These are phyloP conservation scores for Pelochelys cantorii DNA, from an alignment of 2,797 vertebrate species.

Conservation along the genomic window DNA sequence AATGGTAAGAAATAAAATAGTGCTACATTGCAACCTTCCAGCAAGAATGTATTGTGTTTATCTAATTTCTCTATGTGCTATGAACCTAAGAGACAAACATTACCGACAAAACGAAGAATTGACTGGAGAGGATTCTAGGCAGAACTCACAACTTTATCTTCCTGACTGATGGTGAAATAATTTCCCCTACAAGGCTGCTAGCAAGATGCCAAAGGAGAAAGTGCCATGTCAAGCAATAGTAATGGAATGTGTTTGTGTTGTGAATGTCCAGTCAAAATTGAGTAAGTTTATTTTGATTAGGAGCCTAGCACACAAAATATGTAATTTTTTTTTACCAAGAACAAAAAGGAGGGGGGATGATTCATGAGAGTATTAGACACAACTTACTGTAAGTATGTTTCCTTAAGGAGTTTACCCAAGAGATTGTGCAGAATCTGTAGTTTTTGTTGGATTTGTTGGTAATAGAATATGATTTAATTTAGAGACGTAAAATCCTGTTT, in stretches of 20 bases:
- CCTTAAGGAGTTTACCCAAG: constrained; percentile 29
- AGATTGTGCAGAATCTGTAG: constrained; percentile 12
- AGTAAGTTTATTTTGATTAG: background rate
- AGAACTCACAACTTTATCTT: background rate
- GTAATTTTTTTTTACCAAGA: background rate
- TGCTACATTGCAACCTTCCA: background rate
- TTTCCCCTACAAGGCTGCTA: background rate
- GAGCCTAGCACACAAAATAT: background rate
- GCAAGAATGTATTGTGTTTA: background rate
- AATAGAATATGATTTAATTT: constrained; percentile 8
- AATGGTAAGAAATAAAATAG: background rate
- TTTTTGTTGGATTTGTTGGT: constrained; percentile 13
- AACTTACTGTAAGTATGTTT: constrained; percentile 46
- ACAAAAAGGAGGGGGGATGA: background rate
- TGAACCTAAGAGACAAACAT: background rate
- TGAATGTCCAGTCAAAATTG: background rate
- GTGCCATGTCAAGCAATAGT: background rate
- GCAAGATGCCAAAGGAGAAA: background rate
- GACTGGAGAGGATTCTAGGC: background rate
- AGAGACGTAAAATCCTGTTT: background rate
- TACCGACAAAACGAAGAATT: background rate
- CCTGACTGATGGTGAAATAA: background rate
- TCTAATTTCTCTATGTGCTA: background rate
- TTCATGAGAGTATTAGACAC: constrained; percentile 8
- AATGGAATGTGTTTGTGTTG: constrained; percentile 27